Conservation (phyloP, 2,113 vertebrate species). For the Paedocypris sp. region DNA sequence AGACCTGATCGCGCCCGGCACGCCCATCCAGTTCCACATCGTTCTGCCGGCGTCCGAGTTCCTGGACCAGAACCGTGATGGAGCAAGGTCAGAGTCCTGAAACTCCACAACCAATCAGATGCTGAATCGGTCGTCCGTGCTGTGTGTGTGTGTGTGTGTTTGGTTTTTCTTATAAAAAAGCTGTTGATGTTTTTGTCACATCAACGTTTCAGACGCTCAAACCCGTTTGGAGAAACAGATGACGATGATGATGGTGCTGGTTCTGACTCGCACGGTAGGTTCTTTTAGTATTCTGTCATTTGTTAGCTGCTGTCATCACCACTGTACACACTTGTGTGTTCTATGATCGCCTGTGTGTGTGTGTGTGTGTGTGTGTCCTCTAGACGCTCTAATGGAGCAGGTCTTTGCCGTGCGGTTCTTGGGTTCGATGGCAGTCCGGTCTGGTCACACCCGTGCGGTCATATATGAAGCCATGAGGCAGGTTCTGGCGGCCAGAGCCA, state of each 20-base stretch:
- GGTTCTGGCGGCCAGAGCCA: slow-evolving; percentile 87
- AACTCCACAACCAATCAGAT: not conserved
- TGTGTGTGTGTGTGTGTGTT: no score
- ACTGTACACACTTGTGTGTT: no score
- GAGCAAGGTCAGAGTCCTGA: slow-evolving; percentile 57
- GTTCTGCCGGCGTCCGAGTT: slow-evolving; percentile 86
- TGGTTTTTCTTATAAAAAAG: not conserved
- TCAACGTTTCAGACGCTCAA: slow-evolving; percentile 72
- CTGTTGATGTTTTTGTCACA: not conserved
- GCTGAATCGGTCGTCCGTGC: no score
- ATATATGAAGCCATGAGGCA: slow-evolving; percentile 97
- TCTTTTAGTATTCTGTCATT: no score
- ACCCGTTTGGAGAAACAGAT: slow-evolving; percentile 89
- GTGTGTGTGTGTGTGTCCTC: not conserved
- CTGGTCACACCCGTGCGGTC: slow-evolving; percentile 71
- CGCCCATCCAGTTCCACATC: slow-evolving; percentile 94
- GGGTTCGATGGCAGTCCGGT: slow-evolving; percentile 87
- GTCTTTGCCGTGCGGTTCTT: slow-evolving; percentile 88
- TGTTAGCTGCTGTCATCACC: no score
- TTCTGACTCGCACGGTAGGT: slow-evolving; percentile 70
- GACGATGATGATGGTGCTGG: slow-evolving; percentile 65
- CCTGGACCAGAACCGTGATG: slow-evolving; percentile 79
- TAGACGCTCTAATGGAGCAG: slow-evolving; percentile 89
- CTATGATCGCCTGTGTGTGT: no score
- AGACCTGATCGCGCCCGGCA: slow-evolving; percentile 83